These are phyloP conservation scores for Scaptomyza hsui DNA, from an alignment of 1,140 invertebrate species.

Conservation along the genomic window DNA sequence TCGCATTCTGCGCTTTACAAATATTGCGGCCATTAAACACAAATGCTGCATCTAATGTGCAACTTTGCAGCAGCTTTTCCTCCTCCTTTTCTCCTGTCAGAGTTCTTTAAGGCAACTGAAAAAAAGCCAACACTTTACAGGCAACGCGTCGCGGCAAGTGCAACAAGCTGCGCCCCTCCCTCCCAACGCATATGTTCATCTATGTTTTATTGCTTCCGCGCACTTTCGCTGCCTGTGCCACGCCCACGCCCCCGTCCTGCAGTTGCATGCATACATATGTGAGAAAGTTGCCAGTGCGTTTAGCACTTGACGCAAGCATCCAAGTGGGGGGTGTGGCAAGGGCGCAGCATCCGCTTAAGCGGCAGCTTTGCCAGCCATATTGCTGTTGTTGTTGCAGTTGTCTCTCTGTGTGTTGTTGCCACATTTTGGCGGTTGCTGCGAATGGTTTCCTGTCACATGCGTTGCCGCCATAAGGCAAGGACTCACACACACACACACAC, in stretches of 20 bases:
- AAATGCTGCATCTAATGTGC: conserved; percentile 68
- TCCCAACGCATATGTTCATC: conserved; percentile 29
- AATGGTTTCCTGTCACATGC: conserved; percentile 78
- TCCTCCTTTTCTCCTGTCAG: neutral
- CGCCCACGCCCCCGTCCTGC: conserved; percentile 31
- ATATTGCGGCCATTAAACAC: conserved; percentile 75
- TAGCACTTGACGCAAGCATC: conserved; percentile 55
- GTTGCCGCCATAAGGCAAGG: conserved; percentile 59
- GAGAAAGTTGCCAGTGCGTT: conserved; percentile 75
- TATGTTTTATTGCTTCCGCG: conserved; percentile 81
- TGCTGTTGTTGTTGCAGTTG: conserved; percentile 31
- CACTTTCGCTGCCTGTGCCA: conserved; percentile 62
- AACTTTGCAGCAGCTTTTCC: conserved; percentile 22
- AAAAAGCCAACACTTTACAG: conserved; percentile 59
- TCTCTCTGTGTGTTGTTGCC: conserved; percentile 56
- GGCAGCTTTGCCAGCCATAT: conserved; percentile 61
- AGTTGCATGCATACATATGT: conserved; percentile 45
- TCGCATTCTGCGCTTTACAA: conserved; percentile 58
- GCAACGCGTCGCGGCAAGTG: conserved; percentile 52
- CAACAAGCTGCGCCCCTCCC: conserved; percentile 57
- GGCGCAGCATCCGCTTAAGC: conserved; percentile 54
- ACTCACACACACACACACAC: conserved; percentile 32
- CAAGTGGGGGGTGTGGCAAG: conserved; percentile 10
- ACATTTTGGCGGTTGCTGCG: conserved; percentile 77
- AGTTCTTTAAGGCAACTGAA: conserved; percentile 23